Percentiles rank a stretch among this genome's conserved stretches.
phyloP scores from a whole-genome alignment of 2,113 vertebrate species.

The Nannobrachium achirus region DNA sequence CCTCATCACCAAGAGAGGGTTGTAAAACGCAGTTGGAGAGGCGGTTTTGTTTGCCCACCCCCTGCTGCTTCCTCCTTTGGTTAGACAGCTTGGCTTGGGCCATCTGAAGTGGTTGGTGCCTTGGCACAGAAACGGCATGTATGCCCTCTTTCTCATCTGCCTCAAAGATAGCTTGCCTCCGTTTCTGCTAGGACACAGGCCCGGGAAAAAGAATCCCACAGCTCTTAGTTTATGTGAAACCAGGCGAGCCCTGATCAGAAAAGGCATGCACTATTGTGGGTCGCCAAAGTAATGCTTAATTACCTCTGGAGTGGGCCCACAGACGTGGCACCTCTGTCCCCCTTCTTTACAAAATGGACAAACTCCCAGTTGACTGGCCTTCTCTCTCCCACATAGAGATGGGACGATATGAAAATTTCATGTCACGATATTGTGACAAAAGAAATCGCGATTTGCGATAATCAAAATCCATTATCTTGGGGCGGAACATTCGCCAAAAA shows the following conservation, averaged over 20 bases:
- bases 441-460: too few species aligned
- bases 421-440: too few species aligned
- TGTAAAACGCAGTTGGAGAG: slow-evolving; percentile 44
- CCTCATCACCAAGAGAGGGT: slow-evolving; percentile 37
- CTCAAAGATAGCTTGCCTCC: slow-evolving; percentile 45
- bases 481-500: too few species aligned
- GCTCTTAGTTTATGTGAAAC: slow-evolving; percentile 67
- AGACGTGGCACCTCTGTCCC: slow-evolving; percentile 69
- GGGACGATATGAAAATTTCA: too few species aligned
- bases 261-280: slow-evolving; percentile 63
- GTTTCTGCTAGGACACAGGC: slow-evolving; percentile 32
- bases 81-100: slow-evolving; percentile 11
- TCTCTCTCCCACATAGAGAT: slow-evolving; percentile 25
- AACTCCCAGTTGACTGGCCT: slow-evolving; percentile 43
- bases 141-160: slow-evolving; percentile 46
- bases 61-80: not conserved
- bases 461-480: too few species aligned
- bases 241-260: slow-evolving; percentile 67
- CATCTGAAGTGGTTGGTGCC: slow-evolving; percentile 38
- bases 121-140: slow-evolving; percentile 51
- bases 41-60: not conserved
- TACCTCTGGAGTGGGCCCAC: slow-evolving; percentile 61
- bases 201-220: slow-evolving; percentile 34
- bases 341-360: slow-evolving; percentile 36
- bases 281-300: slow-evolving; percentile 77